Conservation (phyloP, 64 coral and sea anemone genomes). For the Dendrophyllia cribrosa region DNA sequence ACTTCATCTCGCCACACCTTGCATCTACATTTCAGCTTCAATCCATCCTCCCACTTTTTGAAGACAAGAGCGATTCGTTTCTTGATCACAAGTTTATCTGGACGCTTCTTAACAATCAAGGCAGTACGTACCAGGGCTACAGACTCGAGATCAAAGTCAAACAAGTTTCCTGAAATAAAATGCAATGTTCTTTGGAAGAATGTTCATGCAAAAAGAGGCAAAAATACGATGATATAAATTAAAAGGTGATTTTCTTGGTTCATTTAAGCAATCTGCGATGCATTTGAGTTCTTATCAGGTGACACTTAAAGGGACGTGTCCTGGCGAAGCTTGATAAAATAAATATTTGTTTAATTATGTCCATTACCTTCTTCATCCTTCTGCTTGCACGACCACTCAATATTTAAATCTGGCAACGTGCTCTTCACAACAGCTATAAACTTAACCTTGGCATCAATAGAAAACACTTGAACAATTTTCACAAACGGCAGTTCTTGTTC, state of each 20-base stretch:
- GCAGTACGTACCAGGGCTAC: not conserved
- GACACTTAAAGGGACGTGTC: no score
- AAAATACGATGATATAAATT: no score
- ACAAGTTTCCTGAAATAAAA: slow-evolving; percentile 2
- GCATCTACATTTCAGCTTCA: not conserved
- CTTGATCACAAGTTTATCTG: not conserved
- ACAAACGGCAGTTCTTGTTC: not conserved
- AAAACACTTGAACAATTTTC: not conserved
- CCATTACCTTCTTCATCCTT: not conserved
- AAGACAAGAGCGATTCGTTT: not conserved
- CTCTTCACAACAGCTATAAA: not conserved
- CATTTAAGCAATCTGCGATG: no score
- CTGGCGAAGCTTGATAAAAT: no score
- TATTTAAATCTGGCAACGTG: not conserved
- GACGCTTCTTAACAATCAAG: not conserved
- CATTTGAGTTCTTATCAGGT: no score
- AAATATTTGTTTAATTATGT: no score
- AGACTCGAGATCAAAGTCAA: slow-evolving; percentile 9
- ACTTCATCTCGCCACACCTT: not conserved
- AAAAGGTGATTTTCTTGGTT: not conserved
- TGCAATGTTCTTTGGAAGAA: not conserved
- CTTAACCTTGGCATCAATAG: not conserved
- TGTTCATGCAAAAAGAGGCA: not conserved
- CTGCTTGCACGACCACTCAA: slow-evolving; percentile 6
- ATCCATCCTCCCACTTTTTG: not conserved